Conservation (phyloP, 2,113 vertebrate species). For the Physeter macrocephalus region DNA sequence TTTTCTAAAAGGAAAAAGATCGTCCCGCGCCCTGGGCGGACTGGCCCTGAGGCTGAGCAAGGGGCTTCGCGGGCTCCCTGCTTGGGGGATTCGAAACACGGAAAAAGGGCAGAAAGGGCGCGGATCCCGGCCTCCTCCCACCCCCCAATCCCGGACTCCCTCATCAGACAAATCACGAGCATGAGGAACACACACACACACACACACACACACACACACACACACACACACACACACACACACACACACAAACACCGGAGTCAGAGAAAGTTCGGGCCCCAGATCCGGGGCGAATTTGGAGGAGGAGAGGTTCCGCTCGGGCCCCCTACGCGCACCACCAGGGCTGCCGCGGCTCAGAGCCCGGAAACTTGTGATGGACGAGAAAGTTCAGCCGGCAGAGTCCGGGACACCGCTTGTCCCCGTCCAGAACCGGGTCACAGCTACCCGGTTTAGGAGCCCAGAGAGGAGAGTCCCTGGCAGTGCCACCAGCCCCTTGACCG, state of each 20-base stretch:
- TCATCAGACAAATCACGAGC: not conserved
- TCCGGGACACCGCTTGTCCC: not conserved
- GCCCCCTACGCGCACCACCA: no score
- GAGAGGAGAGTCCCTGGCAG: not conserved
- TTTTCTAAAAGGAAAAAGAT: slow-evolving; percentile 52
- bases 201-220: not conserved
- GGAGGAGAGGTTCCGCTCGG: not conserved
- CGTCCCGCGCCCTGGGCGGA: not conserved
- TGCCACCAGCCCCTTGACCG: not conserved
- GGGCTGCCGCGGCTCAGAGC: not conserved
- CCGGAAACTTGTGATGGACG: not conserved
- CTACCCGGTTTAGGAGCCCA: not conserved
- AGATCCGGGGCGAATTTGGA: not conserved
- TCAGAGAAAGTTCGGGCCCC: not conserved
- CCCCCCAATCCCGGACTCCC: not conserved
- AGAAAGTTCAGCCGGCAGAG: slow-evolving; percentile 31
- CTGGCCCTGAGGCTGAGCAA: not conserved
- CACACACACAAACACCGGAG: not conserved
- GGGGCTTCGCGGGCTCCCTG: not conserved
- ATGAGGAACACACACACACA: not conserved
- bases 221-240: not conserved
- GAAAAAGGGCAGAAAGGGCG: not conserved
- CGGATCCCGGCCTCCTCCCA: not conserved
- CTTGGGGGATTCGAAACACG: not conserved
- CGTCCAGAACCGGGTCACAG: not conserved